Base-by-base conservation (phyloP, 2,888 invertebrate species). In the Anaspis maculata region DNA sequence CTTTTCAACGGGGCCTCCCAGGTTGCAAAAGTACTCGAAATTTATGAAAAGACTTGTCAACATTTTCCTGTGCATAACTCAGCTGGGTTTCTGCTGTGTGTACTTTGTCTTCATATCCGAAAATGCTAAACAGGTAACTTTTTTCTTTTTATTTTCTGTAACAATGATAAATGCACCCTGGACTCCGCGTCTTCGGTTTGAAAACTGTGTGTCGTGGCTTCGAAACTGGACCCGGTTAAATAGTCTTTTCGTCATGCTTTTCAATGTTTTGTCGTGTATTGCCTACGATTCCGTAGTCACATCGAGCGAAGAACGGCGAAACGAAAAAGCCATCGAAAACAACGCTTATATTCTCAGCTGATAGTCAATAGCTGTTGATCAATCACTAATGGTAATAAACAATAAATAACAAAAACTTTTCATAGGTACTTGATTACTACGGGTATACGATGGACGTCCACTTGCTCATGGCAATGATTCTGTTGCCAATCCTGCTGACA, bases 21-120 rank as follows among this genome's bases (percentile, higher is more conserved):
- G 65, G 15, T 55, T 83, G n/a, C 71, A 79, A 24, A 69, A 68
- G 13, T 72, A 78, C 52, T 75, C 85, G 0, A 66, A 64, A 15
- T 52, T 67, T 5, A 81, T 83, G 73, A 78, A 79, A 67, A 71
- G 69, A 16, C 52, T 79, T 34, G 87, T 95, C 40, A 90, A 94
- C 65, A 55, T 77, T 9, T 94, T 94, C 68, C 76, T 97, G 32
- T 87, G 91, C 62, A 71, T 94, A 35, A 96, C 96, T n/a, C 97
- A 97, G 68, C 71, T 97, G 40, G 97, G 97, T 39, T 96, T 97
- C 69, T 97, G 97, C 66, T 95, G 94, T 63, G 88, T 96, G 15
- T 97, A 97, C 67, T 86, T 95, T 54, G 88, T 96, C 11, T 96
- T 96, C 63, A 86, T 96, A 46, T 83, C 92, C 7, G 79, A 81